Base-by-base conservation (phyloP, 1,140 invertebrate genomes). In the Caenorhabditis brenneri region DNA sequence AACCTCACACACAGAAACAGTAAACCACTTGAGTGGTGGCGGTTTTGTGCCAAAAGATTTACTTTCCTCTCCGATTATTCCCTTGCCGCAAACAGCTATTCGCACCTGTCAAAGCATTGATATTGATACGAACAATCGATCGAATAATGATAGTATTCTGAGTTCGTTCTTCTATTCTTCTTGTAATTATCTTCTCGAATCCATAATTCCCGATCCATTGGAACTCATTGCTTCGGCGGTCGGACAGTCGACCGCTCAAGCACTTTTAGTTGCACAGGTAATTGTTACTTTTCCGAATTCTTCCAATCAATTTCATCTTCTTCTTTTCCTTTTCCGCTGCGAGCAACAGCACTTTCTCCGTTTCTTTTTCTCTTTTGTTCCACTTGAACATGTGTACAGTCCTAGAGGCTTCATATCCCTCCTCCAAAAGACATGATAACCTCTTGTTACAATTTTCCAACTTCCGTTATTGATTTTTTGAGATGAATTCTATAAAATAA, bases 361-460 rank as follows among this genome's bases (percentile, higher is more conserved):
- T 74, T 42, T 42, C 33, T 58, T 58, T 58, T 36, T 5, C 10
- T 74, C n/a, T 39, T 24, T 15, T 36, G 10, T 31, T 12, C 65
- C 65, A 74, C 65, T 74, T 74, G 65, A 74, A 74, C 65, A 74
- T 74, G 65, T 74, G 65, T 74, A 74, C 65, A 74, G 22, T 74
- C 36, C 24, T 74, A 74, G 65, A 42, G 33, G 36, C 65, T 74
- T 74, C 33, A 74, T 74, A 65, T 65, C 58, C 58, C 31, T 65
- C 36, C 65, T 74, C 36, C 65, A 74, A 46, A 42, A 74, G 65
- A 74, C 65, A 74, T 74, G 65, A 74, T 74, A 74, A 74, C 65
- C 65, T 74, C 65, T 74, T 74, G 65, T 74, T 42, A 4, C 29
- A 36, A 15, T 19, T 24, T 51, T n/a, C n/a, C 19, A 51, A 58